Base-by-base conservation (phyloP, 2,797 vertebrate species). In the Notoglanidium macrostoma region DNA sequence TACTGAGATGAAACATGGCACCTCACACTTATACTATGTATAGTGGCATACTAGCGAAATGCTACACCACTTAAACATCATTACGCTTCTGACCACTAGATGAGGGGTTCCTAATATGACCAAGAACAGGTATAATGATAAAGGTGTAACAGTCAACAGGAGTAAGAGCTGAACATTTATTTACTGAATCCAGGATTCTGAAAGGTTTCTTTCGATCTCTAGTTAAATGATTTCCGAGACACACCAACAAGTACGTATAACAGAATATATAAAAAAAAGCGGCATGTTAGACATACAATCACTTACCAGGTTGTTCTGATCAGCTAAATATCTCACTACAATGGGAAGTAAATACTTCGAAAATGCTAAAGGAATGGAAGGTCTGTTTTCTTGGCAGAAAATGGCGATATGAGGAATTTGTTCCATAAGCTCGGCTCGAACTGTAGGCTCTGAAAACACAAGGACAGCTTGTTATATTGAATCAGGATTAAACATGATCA, bases 321-420 rank as follows among this genome's bases (percentile, higher is more conserved):
- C 97, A 86, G 96, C 96, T 0, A 97, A 96, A 90, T 97, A 97
- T 82, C 96, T 92, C 89, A 97, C 96, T 90, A 97, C 96, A 82
- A 97, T 96, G 35, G 97, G 97, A 0, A 97, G 91, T 40, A 97
- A 93, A 92, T 97, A 97, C 89, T 97, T 97, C 88, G 96, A 97
- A 91, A 97, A 97, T 86, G 97, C 97, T 7, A 94, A 95, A 0
- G 97, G 97, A 87, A 97, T 96, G n/a, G 96, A 96, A 91, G 97
- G 96, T 86, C 96, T 94, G 90, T 96, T 97, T 92, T 97, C 97
- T 93, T 97, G 96, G 92, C 97, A 97, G 93, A 97, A 97, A 94
- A 97, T 95, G 72, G 96, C 96, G 68, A 97, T 96, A 51, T 97
- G 97, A 89, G 97, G 97, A 90, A 97, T 95, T 92, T 97, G 97